Percentiles rank a stretch among this genome's conserved stretches.
Conservation (phyloP, 2,113 vertebrate species). For the Chitala chitala region DNA sequence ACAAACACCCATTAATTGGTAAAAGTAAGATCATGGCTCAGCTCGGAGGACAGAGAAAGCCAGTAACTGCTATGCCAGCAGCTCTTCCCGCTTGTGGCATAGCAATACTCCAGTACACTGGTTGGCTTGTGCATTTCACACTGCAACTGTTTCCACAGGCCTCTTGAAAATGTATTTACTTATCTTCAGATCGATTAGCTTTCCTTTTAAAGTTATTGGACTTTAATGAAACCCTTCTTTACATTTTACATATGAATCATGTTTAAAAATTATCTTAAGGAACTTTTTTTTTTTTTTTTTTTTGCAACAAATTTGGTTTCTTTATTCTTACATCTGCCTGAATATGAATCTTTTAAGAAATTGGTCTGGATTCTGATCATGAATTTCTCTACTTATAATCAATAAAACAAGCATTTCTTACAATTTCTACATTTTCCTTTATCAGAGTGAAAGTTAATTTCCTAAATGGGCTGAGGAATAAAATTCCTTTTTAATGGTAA, state of each 20-base stretch:
- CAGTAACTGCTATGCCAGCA: neutral
- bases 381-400: slow-evolving; percentile 62
- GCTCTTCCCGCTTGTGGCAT: neutral
- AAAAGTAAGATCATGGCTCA: too few species aligned
- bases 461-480: neutral
- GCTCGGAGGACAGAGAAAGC: neutral
- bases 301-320: slow-evolving; percentile 18
- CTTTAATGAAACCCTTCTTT: too few species aligned
- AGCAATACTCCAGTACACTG: neutral
- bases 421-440: slow-evolving; percentile 19
- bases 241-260: slow-evolving; percentile 10
- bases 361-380: slow-evolving; percentile 36
- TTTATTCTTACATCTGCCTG: too few species aligned
- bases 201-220: slow-evolving; percentile 28
- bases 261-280: slow-evolving; percentile 10
- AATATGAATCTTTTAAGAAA: slow-evolving; percentile 15
- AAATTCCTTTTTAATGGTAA: neutral
- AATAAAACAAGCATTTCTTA: slow-evolving; percentile 74
- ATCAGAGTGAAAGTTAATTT: neutral
- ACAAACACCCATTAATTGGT: too few species aligned
- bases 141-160: neutral
- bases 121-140: neutral
- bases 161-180: neutral
- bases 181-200: slow-evolving; percentile 3
- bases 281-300: neutral